Evolutionary conservation across 2,797 vertebrate genomes (phyloP).

Genomic region (Aulostomus chinensis): DNA sequence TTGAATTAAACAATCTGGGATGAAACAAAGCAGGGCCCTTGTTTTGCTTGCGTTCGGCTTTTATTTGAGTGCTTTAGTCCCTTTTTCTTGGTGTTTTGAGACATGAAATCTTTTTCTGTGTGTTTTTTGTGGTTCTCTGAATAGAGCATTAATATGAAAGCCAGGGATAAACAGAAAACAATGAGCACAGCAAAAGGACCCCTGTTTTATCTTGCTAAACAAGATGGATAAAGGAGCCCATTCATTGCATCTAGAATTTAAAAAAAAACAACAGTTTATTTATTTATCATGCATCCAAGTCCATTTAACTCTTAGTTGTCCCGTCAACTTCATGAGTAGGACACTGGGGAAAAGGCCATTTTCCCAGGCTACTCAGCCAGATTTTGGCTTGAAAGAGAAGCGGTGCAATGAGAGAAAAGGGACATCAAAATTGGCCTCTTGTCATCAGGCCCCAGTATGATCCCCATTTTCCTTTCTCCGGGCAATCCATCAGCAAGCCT

Average conservation of each 20-base stretch:
- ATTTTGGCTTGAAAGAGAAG: conserved; percentile 76
- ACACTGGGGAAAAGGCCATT: conserved; percentile 64
- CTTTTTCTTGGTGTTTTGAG: conserved; percentile 8
- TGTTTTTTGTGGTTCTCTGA: conserved; percentile 25
- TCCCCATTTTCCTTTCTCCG: conserved; percentile 82
- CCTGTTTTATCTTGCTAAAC: conserved; percentile 50
- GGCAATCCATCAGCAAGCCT: conserved; percentile 79
- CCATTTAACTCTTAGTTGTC: conserved; percentile 41
- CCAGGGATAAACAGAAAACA: conserved; percentile 47
- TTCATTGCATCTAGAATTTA: conserved; percentile 27
- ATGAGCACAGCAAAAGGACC: conserved; percentile 24
- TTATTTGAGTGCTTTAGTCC: conserved; percentile 36
- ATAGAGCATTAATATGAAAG: conserved; percentile 56
- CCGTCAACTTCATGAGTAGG: conserved; percentile 46
- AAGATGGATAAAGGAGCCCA: conserved; percentile 8
- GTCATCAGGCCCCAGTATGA: conserved; percentile 79
- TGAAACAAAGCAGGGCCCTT: conserved; percentile 64
- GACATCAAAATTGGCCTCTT: conserved; percentile 83
- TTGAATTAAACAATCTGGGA: conserved; percentile 75
- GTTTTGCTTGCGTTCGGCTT: conserved; percentile 48
- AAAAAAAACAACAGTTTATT: conserved; percentile 40
- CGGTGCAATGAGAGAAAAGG: conserved; percentile 75
- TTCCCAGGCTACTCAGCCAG: conserved; percentile 77
- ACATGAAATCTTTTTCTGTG: conserved; percentile 6
- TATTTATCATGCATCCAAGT: conserved; percentile 44